Evolutionary conservation across 2,113 vertebrate genomes (phyloP).

Genomic region (Pedionomus torquatus): DNA sequence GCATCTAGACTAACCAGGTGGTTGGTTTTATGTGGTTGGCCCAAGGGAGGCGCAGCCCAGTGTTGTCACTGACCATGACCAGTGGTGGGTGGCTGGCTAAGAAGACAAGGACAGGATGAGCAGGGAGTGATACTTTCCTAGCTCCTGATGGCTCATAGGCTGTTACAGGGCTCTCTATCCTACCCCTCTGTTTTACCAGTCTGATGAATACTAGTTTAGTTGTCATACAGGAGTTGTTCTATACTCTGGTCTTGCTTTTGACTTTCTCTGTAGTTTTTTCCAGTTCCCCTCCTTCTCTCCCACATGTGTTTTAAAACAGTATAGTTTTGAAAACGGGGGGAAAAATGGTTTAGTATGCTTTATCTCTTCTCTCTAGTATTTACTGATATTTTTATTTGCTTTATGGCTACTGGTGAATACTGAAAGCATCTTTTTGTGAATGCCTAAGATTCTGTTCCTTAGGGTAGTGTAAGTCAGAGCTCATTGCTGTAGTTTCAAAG

Average conservation of each 20-base stretch:
- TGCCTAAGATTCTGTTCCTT: neutral
- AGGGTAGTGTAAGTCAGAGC: neutral
- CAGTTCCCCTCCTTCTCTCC: neutral
- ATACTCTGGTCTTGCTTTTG: neutral
- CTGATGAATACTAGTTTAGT: neutral
- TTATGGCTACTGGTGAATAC: neutral
- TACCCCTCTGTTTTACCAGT: neutral
- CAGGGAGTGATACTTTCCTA: neutral
- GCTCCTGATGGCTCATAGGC: neutral
- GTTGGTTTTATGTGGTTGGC: neutral
- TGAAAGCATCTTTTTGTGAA: neutral
- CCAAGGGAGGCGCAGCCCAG: neutral
- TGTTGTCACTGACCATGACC: neutral
- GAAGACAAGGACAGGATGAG: neutral
- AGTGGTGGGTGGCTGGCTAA: neutral
- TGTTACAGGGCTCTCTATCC: neutral
- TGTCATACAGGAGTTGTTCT: neutral
- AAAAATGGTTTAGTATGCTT: neutral
- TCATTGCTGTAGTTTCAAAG: neutral
- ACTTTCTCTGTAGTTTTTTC: neutral
- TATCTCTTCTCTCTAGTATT: neutral
- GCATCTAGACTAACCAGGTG: neutral
- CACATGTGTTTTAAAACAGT: neutral
- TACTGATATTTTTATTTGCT: neutral
- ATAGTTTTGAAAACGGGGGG: neutral